Percentiles rank a stretch among this genome's conserved stretches.
Conservation (phyloP, 2,888 invertebrate genomes). For the Allacma fusca region DNA sequence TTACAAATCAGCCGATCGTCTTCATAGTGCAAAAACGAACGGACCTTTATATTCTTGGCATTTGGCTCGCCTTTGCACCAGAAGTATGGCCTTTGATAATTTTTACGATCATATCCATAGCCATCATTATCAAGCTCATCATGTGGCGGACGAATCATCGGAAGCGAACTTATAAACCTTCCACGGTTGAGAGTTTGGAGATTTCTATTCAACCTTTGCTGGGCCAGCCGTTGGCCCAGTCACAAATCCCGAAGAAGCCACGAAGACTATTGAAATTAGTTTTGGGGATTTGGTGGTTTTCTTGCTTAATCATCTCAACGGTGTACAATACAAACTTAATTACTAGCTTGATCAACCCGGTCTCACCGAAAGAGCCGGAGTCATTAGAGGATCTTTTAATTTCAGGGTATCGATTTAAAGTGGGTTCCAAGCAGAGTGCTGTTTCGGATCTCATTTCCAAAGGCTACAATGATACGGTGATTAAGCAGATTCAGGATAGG, state of each 20-base stretch:
- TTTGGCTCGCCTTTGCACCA: constrained; percentile 56
- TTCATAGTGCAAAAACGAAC: constrained; percentile 55
- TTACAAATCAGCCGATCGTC: constrained; percentile 53
- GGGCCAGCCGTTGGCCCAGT: constrained; percentile 48
- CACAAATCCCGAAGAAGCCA: constrained; percentile 47
- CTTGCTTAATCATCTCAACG: constrained; percentile 56
- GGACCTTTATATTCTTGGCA: constrained; percentile 56
- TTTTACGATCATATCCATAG: constrained; percentile 45
- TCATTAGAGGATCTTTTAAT: constrained; percentile 51
- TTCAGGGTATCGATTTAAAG: constrained; percentile 52
- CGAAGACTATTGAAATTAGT: constrained; percentile 51
- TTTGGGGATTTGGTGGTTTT: constrained; percentile 56
- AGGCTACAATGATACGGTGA: constrained; percentile 33
- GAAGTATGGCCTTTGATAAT: constrained; percentile 57
- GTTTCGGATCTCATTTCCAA: constrained; percentile 52
- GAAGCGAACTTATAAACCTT: constrained; percentile 25
- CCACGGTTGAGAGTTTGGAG: constrained; percentile 51
- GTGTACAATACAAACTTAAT: constrained; percentile 58
- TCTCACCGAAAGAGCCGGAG: constrained; percentile 42
- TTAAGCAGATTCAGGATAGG: constrained; percentile 21
- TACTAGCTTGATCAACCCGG: constrained; percentile 52
- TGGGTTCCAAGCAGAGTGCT: constrained; percentile 52
- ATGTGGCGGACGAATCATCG: constrained; percentile 38
- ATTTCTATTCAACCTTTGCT: constrained; percentile 54
- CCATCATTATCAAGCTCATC: constrained; percentile 24